Percentiles rank a stretch among this genome's conserved stretches.
Conservation (phyloP, 2,888 invertebrate genomes). For the Mylabris sibirica region DNA sequence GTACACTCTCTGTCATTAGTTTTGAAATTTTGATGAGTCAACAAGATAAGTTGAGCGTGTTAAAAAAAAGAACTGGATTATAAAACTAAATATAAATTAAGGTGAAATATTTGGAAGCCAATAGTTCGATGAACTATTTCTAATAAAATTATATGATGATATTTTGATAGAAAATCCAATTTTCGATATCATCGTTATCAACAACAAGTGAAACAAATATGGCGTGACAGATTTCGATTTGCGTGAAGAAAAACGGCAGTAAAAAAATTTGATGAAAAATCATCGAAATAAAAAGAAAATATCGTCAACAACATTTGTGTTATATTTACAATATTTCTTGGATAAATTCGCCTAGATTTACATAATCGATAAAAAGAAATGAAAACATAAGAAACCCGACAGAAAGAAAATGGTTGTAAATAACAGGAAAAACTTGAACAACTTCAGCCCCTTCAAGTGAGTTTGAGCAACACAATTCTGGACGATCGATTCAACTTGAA, state of each 20-base stretch:
- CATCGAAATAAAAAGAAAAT: background rate
- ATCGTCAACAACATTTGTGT: background rate
- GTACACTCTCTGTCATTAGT: background rate
- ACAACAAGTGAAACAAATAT: no score
- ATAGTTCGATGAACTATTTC: background rate
- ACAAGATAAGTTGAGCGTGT: background rate
- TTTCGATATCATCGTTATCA: no score
- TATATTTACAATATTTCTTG: background rate
- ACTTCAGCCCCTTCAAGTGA: background rate
- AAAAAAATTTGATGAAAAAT: background rate
- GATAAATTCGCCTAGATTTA: background rate
- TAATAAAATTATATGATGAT: background rate
- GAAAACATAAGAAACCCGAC: conserved; percentile 4
- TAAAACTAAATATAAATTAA: no score
- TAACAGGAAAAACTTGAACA: background rate
- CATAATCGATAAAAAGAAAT: background rate
- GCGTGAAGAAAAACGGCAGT: no score
- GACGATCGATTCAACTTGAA: background rate
- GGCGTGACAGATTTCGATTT: background rate
- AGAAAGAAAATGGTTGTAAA: background rate
- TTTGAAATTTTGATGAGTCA: background rate
- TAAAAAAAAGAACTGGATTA: no score
- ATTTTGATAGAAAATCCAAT: background rate
- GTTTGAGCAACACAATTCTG: background rate
- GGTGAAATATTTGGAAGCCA: no score